These are phyloP conservation scores for Euplagia quadripunctaria DNA, from an alignment of 2,888 invertebrate genomes.

Conservation along the genomic window DNA sequence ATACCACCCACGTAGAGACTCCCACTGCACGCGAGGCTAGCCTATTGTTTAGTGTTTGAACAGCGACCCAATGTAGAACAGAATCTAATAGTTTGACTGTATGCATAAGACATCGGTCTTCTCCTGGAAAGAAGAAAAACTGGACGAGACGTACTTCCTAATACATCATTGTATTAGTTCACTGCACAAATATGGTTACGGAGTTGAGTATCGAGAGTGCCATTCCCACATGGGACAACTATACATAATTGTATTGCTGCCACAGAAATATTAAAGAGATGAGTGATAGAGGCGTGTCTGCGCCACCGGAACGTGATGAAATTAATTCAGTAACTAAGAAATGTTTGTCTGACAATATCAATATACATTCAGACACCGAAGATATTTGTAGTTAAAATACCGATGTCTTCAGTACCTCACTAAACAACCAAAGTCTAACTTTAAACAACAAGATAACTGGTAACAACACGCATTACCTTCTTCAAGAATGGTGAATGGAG, in stretches of 20 bases:
- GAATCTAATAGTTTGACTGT: constrained; percentile 11
- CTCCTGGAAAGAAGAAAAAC: not conserved
- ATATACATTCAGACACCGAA: not conserved
- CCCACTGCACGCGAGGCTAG: constrained; percentile 57
- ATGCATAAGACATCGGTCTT: not conserved
- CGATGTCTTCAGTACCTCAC: not conserved
- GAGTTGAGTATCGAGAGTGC: too few species aligned
- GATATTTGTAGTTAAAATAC: not conserved
- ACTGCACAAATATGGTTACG: not conserved
- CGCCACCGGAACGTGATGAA: not conserved
- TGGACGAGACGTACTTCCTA: not conserved
- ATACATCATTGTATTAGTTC: not conserved
- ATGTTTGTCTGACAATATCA: not conserved
- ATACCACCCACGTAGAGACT: constrained; percentile 64
- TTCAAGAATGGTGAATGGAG: not conserved
- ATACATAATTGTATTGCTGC: not conserved
- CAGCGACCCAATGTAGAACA: constrained; percentile 43
- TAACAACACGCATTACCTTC: not conserved
- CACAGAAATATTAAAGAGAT: too few species aligned
- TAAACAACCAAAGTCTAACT: too few species aligned
- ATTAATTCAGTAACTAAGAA: not conserved
- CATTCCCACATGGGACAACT: too few species aligned
- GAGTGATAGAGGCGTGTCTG: not conserved
- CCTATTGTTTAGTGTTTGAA: constrained; percentile 40
- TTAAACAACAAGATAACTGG: not conserved